phyloP scores from a whole-genome alignment of 1,140 invertebrate species.

The Chironomus striatipennis region DNA sequence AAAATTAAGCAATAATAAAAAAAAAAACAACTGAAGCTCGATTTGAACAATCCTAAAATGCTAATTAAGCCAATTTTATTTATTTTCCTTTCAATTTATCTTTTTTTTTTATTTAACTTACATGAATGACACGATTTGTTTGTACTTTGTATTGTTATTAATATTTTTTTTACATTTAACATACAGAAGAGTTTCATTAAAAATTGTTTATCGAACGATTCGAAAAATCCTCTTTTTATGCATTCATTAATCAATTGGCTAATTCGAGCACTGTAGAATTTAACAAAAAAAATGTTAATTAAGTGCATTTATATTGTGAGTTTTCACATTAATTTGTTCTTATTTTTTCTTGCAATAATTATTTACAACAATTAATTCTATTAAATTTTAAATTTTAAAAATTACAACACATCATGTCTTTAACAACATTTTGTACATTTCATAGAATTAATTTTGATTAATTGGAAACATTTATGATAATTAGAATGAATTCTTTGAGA shows the following conservation, averaged over 20 bases:
- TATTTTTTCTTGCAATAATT: not conserved
- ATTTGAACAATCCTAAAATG: no score
- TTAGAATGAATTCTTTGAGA: not conserved
- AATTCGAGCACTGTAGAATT: not conserved
- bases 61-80: no score
- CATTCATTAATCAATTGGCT: not conserved
- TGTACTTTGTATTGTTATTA: not conserved
- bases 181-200: not conserved
- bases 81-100: no score
- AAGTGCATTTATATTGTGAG: not conserved
- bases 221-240: not conserved
- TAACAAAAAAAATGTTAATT: not conserved
- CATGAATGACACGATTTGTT: slow-evolving; percentile 1
- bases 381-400: slow-evolving; percentile 1
- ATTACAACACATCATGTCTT: not conserved
- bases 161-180: slow-evolving; percentile 9
- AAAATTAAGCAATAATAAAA: no score
- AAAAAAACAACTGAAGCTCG: no score
- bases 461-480: not conserved
- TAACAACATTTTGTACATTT: not conserved
- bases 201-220: no score
- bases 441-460: not conserved
- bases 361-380: not conserved
- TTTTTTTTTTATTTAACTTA: not conserved
- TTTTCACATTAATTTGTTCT: not conserved